A percentile compares a stretch with the other conserved stretches of the same genome.
Conservation (phyloP, 2,888 invertebrate genomes). For the Stenotaenia linearis region DNA sequence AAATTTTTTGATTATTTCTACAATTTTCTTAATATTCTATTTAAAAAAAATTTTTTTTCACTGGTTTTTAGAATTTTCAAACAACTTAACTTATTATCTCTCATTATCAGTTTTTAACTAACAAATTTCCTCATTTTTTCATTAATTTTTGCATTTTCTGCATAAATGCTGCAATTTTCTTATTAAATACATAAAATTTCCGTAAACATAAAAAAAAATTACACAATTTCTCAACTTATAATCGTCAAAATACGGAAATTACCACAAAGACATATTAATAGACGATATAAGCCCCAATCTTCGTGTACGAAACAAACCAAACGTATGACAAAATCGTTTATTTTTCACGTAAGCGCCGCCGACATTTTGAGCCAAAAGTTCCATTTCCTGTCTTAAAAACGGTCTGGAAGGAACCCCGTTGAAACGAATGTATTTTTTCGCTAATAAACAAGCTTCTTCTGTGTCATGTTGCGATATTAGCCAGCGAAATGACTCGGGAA, state of each 20-base stretch:
- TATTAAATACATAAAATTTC: too few relatives aligned
- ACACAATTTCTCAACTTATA: too few relatives aligned
- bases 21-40: too few relatives aligned
- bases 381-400: not conserved
- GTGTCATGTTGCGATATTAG: slow-evolving; percentile 32
- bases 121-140: too few relatives aligned
- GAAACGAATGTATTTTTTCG: not conserved
- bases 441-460: slow-evolving; percentile 24
- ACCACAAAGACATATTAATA: not conserved
- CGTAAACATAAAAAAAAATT: not conserved
- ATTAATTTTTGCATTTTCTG: too few relatives aligned
- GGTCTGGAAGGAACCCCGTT: not conserved
- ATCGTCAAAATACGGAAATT: too few relatives aligned
- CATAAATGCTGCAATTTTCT: too few relatives aligned
- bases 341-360: not conserved
- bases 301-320: not conserved
- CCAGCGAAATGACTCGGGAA: slow-evolving; percentile 36
- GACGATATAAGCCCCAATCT: not conserved
- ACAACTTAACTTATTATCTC: too few relatives aligned
- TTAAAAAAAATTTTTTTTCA: too few relatives aligned
- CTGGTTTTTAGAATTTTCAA: too few relatives aligned
- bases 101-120: too few relatives aligned
- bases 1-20: too few relatives aligned
- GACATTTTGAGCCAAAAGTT: not conserved
- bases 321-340: not conserved